Evolutionary conservation across 2,888 invertebrate species (phyloP).

Genomic region (Ochropacha duplaris): DNA sequence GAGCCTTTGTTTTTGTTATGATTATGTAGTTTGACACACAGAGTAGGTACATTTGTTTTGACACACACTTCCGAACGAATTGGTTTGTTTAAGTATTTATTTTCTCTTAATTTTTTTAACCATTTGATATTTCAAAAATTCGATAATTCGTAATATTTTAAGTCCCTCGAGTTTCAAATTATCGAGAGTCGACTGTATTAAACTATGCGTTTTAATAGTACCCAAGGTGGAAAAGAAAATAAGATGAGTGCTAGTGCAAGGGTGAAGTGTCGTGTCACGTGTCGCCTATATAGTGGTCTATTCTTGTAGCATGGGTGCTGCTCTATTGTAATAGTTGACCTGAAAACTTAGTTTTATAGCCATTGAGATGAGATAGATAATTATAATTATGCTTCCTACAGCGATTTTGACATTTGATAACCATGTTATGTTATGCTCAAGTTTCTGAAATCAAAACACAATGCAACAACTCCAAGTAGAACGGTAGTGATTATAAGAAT

Average conservation of each 20-base stretch:
- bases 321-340: slow-evolving; percentile 39
- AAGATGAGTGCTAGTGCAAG: slow-evolving; percentile 29
- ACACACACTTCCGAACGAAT: too few species aligned
- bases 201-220: background rate
- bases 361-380: background rate
- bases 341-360: slow-evolving; percentile 23
- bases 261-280: slow-evolving; percentile 42
- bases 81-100: too few species aligned
- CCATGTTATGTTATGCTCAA: background rate
- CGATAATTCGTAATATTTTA: too few species aligned
- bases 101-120: too few species aligned
- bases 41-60: too few species aligned
- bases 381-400: background rate
- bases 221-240: slow-evolving; percentile 22
- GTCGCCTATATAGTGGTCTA: slow-evolving; percentile 49
- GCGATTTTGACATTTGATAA: background rate
- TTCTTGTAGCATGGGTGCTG: slow-evolving; percentile 31
- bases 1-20: too few species aligned
- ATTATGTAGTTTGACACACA: too few species aligned
- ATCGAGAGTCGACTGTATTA: too few species aligned
- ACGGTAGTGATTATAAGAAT: too few species aligned
- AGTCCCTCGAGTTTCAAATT: too few species aligned
- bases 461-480: background rate
- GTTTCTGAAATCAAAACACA: background rate
- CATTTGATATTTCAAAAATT: too few species aligned